phyloP scores from a whole-genome alignment of 2,797 vertebrate genomes.

The Tokudaia muenninki region DNA sequence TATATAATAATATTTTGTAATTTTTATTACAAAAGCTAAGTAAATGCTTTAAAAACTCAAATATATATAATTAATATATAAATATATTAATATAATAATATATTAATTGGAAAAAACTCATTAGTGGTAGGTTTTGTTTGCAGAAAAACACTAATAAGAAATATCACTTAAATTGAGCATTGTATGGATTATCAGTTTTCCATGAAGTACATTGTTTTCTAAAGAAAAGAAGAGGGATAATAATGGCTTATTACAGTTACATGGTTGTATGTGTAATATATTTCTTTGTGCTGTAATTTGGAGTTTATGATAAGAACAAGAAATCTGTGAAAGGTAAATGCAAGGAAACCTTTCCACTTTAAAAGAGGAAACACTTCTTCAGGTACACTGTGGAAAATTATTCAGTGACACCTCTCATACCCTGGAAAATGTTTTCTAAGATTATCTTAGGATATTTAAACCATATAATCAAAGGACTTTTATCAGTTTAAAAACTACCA shows the following conservation, averaged over 20 bases:
- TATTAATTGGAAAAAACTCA: neutral
- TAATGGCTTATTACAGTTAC: neutral
- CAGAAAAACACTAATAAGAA: neutral
- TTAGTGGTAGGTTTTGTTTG: neutral
- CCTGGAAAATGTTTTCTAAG: neutral
- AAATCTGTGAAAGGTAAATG: neutral
- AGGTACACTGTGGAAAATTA: neutral
- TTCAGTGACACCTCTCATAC: neutral
- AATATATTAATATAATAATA: too few relatives aligned
- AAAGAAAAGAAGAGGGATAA: neutral
- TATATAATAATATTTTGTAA: too few relatives aligned
- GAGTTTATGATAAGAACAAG: neutral
- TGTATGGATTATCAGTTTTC: neutral
- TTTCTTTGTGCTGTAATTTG: neutral
- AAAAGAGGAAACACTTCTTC: neutral
- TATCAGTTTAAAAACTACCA: constrained; percentile 86
- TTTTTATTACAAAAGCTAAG: too few relatives aligned
- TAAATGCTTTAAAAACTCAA: too few relatives aligned
- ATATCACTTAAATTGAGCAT: neutral
- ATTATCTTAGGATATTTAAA: constrained; percentile 44
- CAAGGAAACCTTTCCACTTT: neutral
- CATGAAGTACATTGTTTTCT: neutral
- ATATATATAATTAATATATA: too few relatives aligned
- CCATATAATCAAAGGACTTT: neutral
- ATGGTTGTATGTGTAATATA: neutral